These are phyloP conservation scores for Syncerus caffer DNA, from an alignment of 2,797 vertebrate genomes.

Conservation along the genomic window DNA sequence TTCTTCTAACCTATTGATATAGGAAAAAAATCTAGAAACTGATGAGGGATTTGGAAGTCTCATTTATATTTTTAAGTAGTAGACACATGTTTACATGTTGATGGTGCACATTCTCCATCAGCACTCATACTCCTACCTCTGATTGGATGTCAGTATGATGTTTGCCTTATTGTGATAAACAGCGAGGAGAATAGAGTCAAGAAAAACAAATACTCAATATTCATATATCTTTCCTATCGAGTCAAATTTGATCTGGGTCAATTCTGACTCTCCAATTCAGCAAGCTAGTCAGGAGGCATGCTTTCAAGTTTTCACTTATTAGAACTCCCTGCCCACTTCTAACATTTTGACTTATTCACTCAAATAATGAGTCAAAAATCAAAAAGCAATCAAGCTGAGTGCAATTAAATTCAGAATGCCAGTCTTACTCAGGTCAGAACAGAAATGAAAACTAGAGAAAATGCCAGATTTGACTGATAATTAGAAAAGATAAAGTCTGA, in stretches of 20 bases:
- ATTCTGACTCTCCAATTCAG: neutral
- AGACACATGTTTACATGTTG: neutral
- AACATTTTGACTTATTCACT: constrained; percentile 69
- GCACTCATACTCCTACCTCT: neutral
- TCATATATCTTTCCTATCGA: neutral
- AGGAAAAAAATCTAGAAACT: neutral
- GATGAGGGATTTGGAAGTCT: neutral
- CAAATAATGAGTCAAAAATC: constrained; percentile 61
- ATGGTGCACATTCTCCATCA: neutral
- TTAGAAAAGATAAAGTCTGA: constrained; percentile 47
- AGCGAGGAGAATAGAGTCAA: neutral
- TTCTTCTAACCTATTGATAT: neutral
- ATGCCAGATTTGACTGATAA: constrained; percentile 62
- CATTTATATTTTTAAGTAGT: neutral
- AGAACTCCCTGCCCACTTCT: constrained; percentile 43
- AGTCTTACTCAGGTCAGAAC: constrained; percentile 58
- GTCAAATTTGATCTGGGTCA: neutral
- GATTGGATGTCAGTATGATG: neutral
- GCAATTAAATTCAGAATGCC: constrained; percentile 46
- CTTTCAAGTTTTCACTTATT: constrained; percentile 35
- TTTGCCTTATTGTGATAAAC: neutral
- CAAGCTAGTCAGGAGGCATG: neutral
- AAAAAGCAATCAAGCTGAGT: constrained; percentile 38
- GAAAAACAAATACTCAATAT: neutral
- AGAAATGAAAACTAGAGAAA: constrained; percentile 62